phyloP scores from a whole-genome alignment of 1,140 invertebrate species.

The Teleogryllus occipitalis region DNA sequence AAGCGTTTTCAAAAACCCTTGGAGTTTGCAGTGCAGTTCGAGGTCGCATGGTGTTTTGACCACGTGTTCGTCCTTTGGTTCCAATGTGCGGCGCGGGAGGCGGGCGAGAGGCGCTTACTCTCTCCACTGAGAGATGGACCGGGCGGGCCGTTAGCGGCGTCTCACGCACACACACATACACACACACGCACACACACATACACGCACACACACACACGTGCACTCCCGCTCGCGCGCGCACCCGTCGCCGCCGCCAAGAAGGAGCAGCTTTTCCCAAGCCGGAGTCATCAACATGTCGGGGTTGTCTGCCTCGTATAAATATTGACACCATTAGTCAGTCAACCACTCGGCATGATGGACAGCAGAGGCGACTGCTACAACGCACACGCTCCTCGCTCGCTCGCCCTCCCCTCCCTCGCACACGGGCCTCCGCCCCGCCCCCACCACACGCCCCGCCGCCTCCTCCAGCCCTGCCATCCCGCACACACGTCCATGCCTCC shows the following conservation, averaged over 20 bases:
- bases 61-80: too few species aligned
- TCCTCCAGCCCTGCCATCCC: neutral
- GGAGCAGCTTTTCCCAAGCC: neutral
- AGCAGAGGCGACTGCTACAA: neutral
- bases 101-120: too few species aligned
- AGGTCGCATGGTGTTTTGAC: too few species aligned
- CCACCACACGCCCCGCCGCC: too few species aligned
- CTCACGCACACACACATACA: neutral
- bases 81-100: too few species aligned
- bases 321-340: conserved; percentile 4
- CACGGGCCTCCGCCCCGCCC: too few species aligned
- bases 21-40: too few species aligned
- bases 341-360: neutral
- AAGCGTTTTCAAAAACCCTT: too few species aligned
- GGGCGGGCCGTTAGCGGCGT: too few species aligned
- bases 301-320: neutral
- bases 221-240: too few species aligned
- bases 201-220: too few species aligned
- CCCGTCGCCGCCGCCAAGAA: neutral
- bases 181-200: neutral
- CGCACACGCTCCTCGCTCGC: neutral
- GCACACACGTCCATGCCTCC: too few species aligned
- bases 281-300: neutral
- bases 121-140: neutral
- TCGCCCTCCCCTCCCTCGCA: neutral